Conservation (phyloP, 2,113 vertebrate species). For the Pachypanchax playfairii region DNA sequence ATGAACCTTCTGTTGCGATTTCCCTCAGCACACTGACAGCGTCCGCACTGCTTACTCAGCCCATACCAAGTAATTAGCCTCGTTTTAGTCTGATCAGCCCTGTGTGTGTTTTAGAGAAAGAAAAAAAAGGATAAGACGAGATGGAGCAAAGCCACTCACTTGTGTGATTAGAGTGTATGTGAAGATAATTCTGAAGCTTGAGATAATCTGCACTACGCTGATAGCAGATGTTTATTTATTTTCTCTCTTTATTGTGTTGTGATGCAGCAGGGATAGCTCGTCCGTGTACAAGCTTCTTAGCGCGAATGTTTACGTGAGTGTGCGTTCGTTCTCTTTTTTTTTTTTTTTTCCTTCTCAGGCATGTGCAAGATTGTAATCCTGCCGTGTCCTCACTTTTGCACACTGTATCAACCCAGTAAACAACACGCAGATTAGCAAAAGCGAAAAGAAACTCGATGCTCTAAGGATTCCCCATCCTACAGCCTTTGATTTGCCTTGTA, state of each 20-base stretch:
- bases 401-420: conserved; percentile 28
- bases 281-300: not conserved
- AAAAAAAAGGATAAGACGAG: conserved; percentile 36
- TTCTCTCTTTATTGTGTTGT: conserved; percentile 8
- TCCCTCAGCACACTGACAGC: conserved; percentile 55
- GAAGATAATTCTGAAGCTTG: conserved; percentile 41
- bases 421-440: conserved; percentile 51
- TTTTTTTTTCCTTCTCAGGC: conserved; percentile 2
- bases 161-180: conserved; percentile 32
- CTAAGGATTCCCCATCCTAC: conserved; percentile 40
- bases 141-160: conserved; percentile 38
- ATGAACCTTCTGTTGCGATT: conserved; percentile 69
- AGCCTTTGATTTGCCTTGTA: conserved; percentile 46
- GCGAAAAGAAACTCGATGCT: conserved; percentile 34
- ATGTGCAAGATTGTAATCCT: conserved; percentile 38
- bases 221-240: conserved; percentile 21
- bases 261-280: conserved; percentile 7
- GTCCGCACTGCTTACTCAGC: conserved; percentile 69
- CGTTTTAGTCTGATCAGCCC: conserved; percentile 56
- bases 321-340: too few relatives aligned
- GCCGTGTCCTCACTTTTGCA: conserved; percentile 31
- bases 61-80: conserved; percentile 62
- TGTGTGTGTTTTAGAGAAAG: conserved; percentile 24
- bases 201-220: conserved; percentile 46
- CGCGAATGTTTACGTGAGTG: not conserved